These are phyloP conservation scores for Leptarthrus brevirostris DNA, from an alignment of 2,888 invertebrate genomes.

Conservation along the genomic window DNA sequence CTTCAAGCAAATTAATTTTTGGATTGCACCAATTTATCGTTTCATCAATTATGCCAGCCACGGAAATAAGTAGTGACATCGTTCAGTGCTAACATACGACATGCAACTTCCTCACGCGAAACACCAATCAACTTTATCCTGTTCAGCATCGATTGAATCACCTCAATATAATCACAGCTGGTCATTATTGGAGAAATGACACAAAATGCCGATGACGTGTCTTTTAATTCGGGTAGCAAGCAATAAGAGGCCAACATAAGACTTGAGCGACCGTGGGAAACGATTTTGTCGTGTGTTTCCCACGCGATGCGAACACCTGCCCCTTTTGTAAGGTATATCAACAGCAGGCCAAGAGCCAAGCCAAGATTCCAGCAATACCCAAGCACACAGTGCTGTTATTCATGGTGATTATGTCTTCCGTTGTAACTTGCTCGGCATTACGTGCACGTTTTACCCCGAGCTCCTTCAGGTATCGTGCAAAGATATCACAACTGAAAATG, in stretches of 20 bases:
- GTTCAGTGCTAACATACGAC: too few species aligned
- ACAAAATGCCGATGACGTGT: slow-evolving; percentile 47
- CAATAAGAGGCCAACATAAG: slow-evolving; percentile 22
- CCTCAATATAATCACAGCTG: slow-evolving; percentile 45
- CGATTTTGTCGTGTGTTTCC: slow-evolving; percentile 68
- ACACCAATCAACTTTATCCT: neutral
- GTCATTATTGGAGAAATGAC: slow-evolving; percentile 38
- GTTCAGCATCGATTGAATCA: neutral
- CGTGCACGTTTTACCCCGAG: neutral
- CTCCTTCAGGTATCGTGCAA: neutral
- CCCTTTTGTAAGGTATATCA: slow-evolving; percentile 55
- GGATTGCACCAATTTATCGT: too few species aligned
- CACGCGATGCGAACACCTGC: slow-evolving; percentile 68
- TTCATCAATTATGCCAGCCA: too few species aligned
- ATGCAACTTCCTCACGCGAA: too few species aligned
- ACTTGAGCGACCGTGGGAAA: slow-evolving; percentile 66
- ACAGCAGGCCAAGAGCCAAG: slow-evolving; percentile 21
- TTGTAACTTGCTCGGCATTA: neutral
- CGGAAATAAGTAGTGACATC: too few species aligned
- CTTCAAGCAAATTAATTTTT: too few species aligned
- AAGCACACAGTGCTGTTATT: slow-evolving; percentile 22
- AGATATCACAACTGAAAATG: slow-evolving; percentile 2
- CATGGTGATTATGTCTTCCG: slow-evolving; percentile 29
- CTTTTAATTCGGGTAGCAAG: slow-evolving; percentile 43
- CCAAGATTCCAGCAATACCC: slow-evolving; percentile 18